Evolutionary conservation across 2,113 vertebrate genomes (phyloP), one percentile per base, ranked within the genome.

Genomic region (Notiomystis cincta): DNA sequence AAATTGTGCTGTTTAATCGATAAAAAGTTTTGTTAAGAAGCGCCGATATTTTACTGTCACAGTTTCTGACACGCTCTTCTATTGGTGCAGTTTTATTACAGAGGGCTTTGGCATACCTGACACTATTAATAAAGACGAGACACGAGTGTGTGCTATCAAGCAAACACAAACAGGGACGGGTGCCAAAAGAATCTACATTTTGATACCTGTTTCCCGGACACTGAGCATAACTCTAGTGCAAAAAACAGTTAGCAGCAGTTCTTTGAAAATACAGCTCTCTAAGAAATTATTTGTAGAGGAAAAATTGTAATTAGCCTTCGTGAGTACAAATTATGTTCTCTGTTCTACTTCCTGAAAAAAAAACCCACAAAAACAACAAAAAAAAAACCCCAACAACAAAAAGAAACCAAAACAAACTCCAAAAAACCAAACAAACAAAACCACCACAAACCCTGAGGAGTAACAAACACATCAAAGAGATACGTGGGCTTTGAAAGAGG

Each of bases 401-500:
- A n/a, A n/a, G n/a, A n/a, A n/a, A n/a, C n/a, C n/a, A n/a, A n/a
- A n/a, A n/a, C n/a, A n/a, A n/a, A n/a, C n/a, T n/a, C n/a, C n/a
- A n/a, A n/a, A n/a, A n/a, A n/a, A n/a, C n/a, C n/a, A n/a, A n/a
- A n/a, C n/a, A n/a, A 69, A 27, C 10, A 30, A 22, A 42, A 23
- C n/a, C n/a, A n/a, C n/a, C n/a, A n/a, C n/a, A 45, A 84, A 28
- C 37, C 77, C 84, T 20, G 71, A 90, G 82, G 87, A 93, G 35
- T 64, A 87, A 94, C 45, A 83, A 94, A 95, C 80, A 67, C 79
- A 96, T 95, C 89, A 94, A 96, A 96, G 79, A 89, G 82, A 79
- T 20, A 21, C 0, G 10, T 17, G 47, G 53, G 81, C 72, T 96
- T 80, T 90, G 79, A 94, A 89, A 89, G 89, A 87, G 69, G 73